Evolutionary conservation across 2,797 vertebrate genomes (phyloP).

Genomic region (Chloroceryle inda): DNA sequence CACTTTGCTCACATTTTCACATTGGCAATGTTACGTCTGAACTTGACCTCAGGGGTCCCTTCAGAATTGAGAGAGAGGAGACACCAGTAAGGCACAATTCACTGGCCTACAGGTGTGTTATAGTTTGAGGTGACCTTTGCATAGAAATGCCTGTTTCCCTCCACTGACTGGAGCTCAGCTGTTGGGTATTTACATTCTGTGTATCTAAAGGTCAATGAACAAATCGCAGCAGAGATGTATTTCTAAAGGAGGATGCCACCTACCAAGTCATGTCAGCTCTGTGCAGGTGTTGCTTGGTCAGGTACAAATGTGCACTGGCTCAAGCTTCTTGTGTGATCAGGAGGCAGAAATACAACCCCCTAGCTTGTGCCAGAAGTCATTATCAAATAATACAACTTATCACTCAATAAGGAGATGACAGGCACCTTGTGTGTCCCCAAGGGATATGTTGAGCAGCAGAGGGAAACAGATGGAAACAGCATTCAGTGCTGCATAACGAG

Average conservation of each 20-base stretch:
- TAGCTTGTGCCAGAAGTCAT: background rate
- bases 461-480: background rate
- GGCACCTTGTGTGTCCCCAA: background rate
- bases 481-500: background rate
- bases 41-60: background rate
- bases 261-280: rapidly evolving
- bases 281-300: background rate
- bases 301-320: background rate
- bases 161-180: background rate
- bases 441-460: background rate
- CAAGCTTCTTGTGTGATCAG: background rate
- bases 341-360: background rate
- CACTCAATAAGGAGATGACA: background rate
- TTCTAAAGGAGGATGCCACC: background rate
- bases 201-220: background rate
- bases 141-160: background rate
- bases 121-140: background rate
- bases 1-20: background rate
- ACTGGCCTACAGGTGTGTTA: background rate
- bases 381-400: background rate
- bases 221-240: background rate
- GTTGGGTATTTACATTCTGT: rapidly evolving
- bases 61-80: background rate
- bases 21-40: background rate
- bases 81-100: background rate